Conservation (phyloP, 2,113 vertebrate species). For the Callospermophilus lateralis region DNA sequence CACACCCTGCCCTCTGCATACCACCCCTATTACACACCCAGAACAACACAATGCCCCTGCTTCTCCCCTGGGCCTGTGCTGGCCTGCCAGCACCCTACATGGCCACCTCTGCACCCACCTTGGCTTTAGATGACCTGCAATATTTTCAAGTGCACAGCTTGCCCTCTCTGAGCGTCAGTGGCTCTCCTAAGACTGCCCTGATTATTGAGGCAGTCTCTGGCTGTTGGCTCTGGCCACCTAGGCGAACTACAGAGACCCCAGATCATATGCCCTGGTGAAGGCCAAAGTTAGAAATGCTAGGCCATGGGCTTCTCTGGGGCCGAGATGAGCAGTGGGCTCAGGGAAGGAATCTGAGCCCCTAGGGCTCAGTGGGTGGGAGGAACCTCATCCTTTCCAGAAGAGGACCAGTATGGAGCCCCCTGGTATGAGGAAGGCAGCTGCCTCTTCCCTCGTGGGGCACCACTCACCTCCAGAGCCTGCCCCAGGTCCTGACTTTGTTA, state of each 20-base stretch:
- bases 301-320: not conserved
- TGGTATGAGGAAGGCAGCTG: not conserved
- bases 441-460: not conserved
- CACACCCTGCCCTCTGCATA: not conserved
- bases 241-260: not conserved
- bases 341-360: not conserved
- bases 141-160: not conserved
- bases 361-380: not conserved
- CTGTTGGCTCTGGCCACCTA: not conserved
- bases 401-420: fast-evolving
- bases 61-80: not conserved
- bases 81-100: not conserved
- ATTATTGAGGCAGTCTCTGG: not conserved
- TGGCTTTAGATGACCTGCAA: not conserved
- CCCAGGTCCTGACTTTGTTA: not conserved
- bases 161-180: not conserved
- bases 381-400: not conserved
- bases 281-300: not conserved
- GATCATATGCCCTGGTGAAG: not conserved
- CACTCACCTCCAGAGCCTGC: not conserved
- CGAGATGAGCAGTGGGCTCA: not conserved
- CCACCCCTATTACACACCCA: fast-evolving
- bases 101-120: not conserved
- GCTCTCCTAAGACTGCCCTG: not conserved
- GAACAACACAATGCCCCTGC: not conserved